A percentile compares a stretch with the other conserved stretches of the same genome.
phyloP scores from a whole-genome alignment of 2,113 vertebrate species.

The Leuciscus idus region DNA sequence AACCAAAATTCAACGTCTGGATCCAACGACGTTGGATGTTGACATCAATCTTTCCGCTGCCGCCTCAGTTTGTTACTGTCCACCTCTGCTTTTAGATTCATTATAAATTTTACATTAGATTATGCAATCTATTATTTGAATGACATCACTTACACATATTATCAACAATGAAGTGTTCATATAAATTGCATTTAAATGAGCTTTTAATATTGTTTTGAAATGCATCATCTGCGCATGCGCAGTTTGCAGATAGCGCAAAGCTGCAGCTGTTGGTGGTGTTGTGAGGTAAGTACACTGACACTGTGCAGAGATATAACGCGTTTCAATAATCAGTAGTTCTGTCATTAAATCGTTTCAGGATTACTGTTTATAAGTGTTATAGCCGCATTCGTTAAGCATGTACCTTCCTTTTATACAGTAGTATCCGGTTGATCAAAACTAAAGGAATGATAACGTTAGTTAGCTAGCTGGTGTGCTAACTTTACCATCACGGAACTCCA shows the following conservation, averaged over 20 bases:
- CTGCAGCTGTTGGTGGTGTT: slow-evolving; percentile 36
- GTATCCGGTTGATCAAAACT: neutral
- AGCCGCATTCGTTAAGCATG: neutral
- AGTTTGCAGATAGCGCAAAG: neutral
- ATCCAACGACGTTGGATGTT: too few species aligned
- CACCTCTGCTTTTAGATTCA: neutral
- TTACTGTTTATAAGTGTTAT: neutral
- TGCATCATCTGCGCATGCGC: slow-evolving; percentile 43
- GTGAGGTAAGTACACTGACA: slow-evolving; percentile 38
- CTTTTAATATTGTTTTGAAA: neutral
- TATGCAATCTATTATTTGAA: neutral
- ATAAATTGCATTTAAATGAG: neutral
- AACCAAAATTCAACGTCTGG: too few species aligned
- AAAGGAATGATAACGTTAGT: slow-evolving; percentile 12
- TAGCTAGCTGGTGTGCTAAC: slow-evolving; percentile 35
- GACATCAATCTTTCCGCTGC: too few species aligned
- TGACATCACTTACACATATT: neutral
- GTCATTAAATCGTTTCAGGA: neutral
- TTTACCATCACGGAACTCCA: slow-evolving; percentile 24
- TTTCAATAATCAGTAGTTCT: neutral
- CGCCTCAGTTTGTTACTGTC: too few species aligned
- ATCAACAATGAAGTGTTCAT: neutral
- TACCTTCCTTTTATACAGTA: neutral
- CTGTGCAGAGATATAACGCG: neutral
- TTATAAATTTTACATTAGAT: neutral